phyloP scores from a whole-genome alignment of 2,113 vertebrate genomes.

The Romanogobio albipinnatus region DNA sequence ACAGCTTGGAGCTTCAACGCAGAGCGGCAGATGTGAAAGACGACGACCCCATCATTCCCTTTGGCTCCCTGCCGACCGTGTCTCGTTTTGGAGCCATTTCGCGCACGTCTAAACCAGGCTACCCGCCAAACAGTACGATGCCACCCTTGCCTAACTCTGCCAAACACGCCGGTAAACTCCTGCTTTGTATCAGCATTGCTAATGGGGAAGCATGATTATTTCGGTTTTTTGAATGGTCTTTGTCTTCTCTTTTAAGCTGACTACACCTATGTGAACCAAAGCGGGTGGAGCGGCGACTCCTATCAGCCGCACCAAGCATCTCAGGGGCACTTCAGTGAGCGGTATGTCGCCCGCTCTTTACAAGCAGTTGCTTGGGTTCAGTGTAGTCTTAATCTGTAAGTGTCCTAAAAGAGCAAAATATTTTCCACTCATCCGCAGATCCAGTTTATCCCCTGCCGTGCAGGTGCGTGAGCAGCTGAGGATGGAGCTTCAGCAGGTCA shows the following conservation, averaged over 20 bases:
- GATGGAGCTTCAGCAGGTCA: conserved; percentile 94
- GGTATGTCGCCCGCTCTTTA: conserved; percentile 70
- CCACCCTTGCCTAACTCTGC: conserved; percentile 81
- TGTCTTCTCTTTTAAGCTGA: conserved; percentile 69
- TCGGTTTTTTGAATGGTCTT: neutral
- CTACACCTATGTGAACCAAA: conserved; percentile 87
- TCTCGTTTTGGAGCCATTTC: conserved; percentile 97
- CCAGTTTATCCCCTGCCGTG: conserved; percentile 81
- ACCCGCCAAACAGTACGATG: conserved; percentile 86
- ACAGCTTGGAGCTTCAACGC: conserved; percentile 86
- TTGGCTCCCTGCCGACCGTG: conserved; percentile 94
- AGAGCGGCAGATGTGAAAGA: conserved; percentile 87
- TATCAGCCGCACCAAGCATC: conserved; percentile 88
- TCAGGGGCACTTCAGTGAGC: conserved; percentile 94
- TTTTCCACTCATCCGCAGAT: neutral
- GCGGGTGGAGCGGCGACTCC: conserved; percentile 84
- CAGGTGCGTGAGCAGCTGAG: conserved; percentile 91
- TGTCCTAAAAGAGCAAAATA: neutral
- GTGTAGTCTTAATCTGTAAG: neutral
- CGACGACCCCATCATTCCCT: conserved; percentile 97
- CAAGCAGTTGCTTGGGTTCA: neutral
- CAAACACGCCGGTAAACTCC: conserved; percentile 85
- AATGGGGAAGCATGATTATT: neutral
- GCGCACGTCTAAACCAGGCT: conserved; percentile 91
- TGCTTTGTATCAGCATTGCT: neutral